Evolutionary conservation across 2,797 vertebrate species (phyloP), one percentile per base, ranked within the genome.

Genomic region (Odontamblyopus lacepedii): DNA sequence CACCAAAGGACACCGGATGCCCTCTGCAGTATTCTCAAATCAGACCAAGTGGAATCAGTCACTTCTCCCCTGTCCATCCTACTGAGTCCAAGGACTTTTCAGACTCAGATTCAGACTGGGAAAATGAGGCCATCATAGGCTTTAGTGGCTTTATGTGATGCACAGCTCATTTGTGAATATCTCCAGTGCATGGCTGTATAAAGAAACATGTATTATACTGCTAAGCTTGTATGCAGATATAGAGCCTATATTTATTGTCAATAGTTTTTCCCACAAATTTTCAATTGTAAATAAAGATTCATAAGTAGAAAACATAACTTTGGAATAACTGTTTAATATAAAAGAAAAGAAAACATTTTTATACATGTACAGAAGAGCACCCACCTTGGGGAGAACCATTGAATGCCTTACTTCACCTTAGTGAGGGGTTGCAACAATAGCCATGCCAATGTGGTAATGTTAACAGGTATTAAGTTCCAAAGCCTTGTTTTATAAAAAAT

Each of bases 41-140:
- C 32, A 79, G 79, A 51, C 13, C 70, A 6, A 67, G 83, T 0
- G 72, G 77, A 0, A 90, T 92, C 73, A 79, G 69, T 51, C 91
- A 87, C 63, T 95, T 94, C 76, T 94, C 94, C n/a, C 93, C 94
- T 0, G 84, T 93, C 32, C 90, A 89, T 3, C 73, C 86, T 29
- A 77, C 83, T 0, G 89, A 92, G 32, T 69, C 71, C 0, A 86
- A 88, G 7, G 91, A 94, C 30, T 91, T 94, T 48, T 91, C 91
- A 0, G 93, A 95, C 74, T 94, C 93, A 0, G 93, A 94, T 67
- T 94, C 94, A 0, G 95, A 95, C 72, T 96, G 95, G 95, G 95
- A 96, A 57, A 94, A 79, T 2, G 92, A 93, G 32, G 88, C 91
- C 64, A 88, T 94, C 77, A 86, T 82, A 13, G 83, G 89, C 12